phyloP scores from a whole-genome alignment of 2,888 invertebrate genomes.

The Deroplatys truncata region DNA sequence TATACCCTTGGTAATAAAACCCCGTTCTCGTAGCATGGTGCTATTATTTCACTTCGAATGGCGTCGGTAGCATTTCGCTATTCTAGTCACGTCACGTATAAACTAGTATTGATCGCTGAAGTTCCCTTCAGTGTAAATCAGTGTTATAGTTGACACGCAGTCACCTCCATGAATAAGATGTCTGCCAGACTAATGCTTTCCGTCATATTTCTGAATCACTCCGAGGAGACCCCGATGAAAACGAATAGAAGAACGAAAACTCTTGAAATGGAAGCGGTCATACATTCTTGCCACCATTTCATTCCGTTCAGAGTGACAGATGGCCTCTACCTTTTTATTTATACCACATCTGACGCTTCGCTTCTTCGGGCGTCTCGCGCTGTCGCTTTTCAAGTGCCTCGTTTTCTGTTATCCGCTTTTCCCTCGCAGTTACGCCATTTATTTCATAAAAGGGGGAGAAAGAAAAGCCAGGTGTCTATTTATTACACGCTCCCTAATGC shows the following conservation, averaged over 20 bases:
- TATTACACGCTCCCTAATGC: constrained; percentile 6
- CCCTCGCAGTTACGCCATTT: constrained; percentile 15
- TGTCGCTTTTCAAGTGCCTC: not conserved
- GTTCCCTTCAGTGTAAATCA: not conserved
- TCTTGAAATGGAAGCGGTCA: constrained; percentile 8
- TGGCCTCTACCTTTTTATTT: constrained; percentile 23
- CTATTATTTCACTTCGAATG: not conserved
- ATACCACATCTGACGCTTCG: constrained; percentile 22
- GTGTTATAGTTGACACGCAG: not conserved
- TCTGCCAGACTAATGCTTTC: not conserved
- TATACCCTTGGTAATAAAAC: too few relatives aligned
- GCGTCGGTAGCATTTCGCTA: not conserved
- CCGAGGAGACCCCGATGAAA: not conserved
- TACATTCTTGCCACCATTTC: constrained; percentile 10
- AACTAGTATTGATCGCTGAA: not conserved
- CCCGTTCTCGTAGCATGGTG: too few relatives aligned
- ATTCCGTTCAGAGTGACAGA: constrained; percentile 27
- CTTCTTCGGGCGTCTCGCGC: not conserved
- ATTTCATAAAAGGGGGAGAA: constrained; percentile 15
- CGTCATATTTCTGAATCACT: not conserved
- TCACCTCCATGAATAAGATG: not conserved
- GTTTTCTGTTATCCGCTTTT: not conserved
- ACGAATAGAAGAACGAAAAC: not conserved
- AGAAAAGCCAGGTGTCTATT: constrained; percentile 21
- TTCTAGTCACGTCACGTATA: not conserved